Base-by-base conservation (phyloP, 2,888 invertebrate species). In the Oxytorus armatus region DNA sequence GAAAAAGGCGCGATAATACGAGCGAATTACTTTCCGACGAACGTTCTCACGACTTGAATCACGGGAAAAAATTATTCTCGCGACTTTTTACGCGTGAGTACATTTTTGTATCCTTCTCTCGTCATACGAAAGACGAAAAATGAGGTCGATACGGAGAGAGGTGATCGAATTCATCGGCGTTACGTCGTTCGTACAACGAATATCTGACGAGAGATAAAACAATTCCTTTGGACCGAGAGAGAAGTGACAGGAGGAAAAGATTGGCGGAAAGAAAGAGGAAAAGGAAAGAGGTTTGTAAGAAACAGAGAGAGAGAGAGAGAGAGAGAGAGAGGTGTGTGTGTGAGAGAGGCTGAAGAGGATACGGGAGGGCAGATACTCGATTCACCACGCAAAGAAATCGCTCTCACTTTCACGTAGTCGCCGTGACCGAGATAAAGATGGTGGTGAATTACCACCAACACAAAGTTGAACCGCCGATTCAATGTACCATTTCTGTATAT, bases 371-470 rank as follows among this genome's bases (percentile, higher is more conserved):
- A 77, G 72, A 68, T 57, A 29, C 55, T 57, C 72, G 76, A 55
- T 66, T 39, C 49, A 65, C 55, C 69, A 61, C 53, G 68, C 42
- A 53, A 68, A 63, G 68, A 72, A 63, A 77, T 73, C 87, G 88
- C 90, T 90, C 90, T 90, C 90, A 90, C 91, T 91, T 91, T 91
- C 90, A 90, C 90, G 86, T 85, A 69, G 90, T 91, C 89, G 86
- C 91, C 91, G 89, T 91, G 91, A 91, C 91, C 91, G 91, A 91
- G 90, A 90, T 91, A 89, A 88, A 88, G 87, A 90, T 88, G 89
- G 88, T 88, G 88, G 88, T 85, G 86, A 78, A 85, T 84, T 83
- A 83, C 86, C 83, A 76, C 82, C 83, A 83, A 82, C 79, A 81
- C 83, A 84, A 77, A 57, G 61, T 63, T 51, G 68, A 61, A 68